Evolutionary conservation across 2,888 invertebrate genomes (phyloP), one percentile per base, ranked within the genome.

Genomic region (Drosophila lacicola): DNA sequence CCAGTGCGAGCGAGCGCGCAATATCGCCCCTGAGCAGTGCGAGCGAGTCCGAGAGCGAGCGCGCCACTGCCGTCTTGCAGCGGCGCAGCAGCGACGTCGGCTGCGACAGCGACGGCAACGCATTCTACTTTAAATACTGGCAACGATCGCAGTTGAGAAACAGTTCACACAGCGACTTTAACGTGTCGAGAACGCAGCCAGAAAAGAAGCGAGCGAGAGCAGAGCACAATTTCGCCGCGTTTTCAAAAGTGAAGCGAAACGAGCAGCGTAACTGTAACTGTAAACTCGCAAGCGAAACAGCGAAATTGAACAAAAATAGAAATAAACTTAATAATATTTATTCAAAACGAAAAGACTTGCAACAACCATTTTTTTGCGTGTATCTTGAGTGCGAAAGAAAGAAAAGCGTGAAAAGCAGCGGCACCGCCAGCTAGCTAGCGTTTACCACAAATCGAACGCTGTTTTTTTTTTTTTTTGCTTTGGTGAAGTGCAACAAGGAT

Each of bases 151-250:
- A 86, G 84, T 90, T 86, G 90, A 90, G 90, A 91, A 90, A 91
- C 92, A 92, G 92, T 92, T 92, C 90, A 91, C 90, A 90, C 88
- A 91, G 90, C 91, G 92, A 92, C 92, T 91, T 92, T 91, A 91
- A 85, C 90, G 91, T 89, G 91, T 88, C 88, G 87, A 89, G 90
- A 90, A 92, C 91, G 75, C 53, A 74, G 58, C 55, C 50, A 61
- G 49, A 14, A 19, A 44, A 42, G 39, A 47, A 45, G 57, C 57
- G 68, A 64, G 69, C 58, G 53, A 66, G 45, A 45, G 45, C 19
- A 21, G 37, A 66, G 50, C 41, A 33, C 57, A 33, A 44, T 19
- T 74, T 75, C 74, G 74, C 74, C 74, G 74, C 75, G 75, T 60
- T 55, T 74, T 46, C 39, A 37, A 60, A 11, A 51, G 44, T 39